phyloP scores from a whole-genome alignment of 2,888 invertebrate species.

The Drosophila fungiperda region DNA sequence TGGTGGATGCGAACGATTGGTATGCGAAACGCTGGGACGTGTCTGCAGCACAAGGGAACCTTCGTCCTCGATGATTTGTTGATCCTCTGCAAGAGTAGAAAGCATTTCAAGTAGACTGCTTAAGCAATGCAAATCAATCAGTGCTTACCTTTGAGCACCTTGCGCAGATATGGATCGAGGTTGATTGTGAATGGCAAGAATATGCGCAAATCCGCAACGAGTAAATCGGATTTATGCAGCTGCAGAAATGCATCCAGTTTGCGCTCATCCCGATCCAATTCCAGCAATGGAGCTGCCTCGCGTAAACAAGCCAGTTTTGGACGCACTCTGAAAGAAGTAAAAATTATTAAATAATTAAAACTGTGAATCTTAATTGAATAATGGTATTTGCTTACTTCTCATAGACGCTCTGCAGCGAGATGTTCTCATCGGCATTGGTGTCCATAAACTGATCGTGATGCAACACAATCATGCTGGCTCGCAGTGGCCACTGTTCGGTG shows the following conservation, averaged over 20 bases:
- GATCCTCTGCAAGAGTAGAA: constrained; percentile 87
- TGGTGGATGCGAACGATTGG: constrained; percentile 74
- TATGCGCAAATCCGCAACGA: constrained; percentile 95
- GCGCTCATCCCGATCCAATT: constrained; percentile 96
- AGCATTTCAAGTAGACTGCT: neutral
- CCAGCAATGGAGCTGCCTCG: constrained; percentile 94
- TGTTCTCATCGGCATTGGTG: constrained; percentile 91
- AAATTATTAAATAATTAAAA: neutral
- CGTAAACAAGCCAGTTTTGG: constrained; percentile 93
- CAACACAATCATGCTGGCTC: constrained; percentile 98
- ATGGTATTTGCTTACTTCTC: constrained; percentile 90
- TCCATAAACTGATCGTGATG: constrained; percentile 96
- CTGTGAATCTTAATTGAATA: neutral
- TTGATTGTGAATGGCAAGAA: constrained; percentile 99
- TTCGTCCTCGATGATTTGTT: constrained; percentile 88
- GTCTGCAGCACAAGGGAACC: constrained; percentile 83
- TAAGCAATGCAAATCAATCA: no score
- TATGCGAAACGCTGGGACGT: constrained; percentile 80
- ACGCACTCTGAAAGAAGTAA: constrained; percentile 87
- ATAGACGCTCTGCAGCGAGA: constrained; percentile 95
- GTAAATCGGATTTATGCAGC: constrained; percentile 93
- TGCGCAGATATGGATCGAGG: constrained; percentile 98
- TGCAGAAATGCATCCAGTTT: constrained; percentile 97
- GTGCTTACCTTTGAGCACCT: constrained; percentile 95
- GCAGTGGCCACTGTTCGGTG: constrained; percentile 99